phyloP scores from a whole-genome alignment of 2,888 invertebrate genomes.

The Euplagia quadripunctaria region DNA sequence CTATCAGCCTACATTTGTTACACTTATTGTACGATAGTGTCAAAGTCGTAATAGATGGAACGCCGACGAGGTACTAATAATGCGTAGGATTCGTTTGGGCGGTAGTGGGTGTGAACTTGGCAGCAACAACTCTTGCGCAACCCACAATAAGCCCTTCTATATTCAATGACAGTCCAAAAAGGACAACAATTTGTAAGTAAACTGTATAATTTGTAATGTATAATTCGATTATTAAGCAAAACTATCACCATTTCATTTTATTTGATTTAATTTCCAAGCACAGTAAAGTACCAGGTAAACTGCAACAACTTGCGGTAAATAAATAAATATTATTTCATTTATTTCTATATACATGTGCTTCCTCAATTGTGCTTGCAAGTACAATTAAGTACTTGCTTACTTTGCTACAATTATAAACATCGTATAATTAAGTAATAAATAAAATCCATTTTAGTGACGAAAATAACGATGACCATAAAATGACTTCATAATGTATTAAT shows the following conservation, averaged over 20 bases:
- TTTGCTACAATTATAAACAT: too few species aligned
- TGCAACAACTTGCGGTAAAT: background rate
- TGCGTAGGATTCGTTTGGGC: conserved; percentile 74
- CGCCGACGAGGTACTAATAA: conserved; percentile 53
- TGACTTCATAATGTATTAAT: background rate
- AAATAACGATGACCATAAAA: background rate
- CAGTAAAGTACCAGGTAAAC: background rate
- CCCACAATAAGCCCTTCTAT: conserved; percentile 67
- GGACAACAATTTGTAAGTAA: conserved; percentile 27
- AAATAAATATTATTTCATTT: background rate
- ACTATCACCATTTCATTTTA: background rate
- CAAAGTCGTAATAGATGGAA: conserved; percentile 51
- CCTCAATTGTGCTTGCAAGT: background rate
- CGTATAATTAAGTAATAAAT: too few species aligned
- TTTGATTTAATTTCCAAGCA: background rate
- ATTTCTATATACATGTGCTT: background rate
- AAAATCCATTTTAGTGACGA: background rate
- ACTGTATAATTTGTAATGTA: conserved; percentile 35
- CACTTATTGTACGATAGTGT: conserved; percentile 39
- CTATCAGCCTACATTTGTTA: conserved; percentile 30
- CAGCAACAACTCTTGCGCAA: conserved; percentile 71
- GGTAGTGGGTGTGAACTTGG: conserved; percentile 81
- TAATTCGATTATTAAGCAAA: background rate
- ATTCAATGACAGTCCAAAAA: conserved; percentile 58
- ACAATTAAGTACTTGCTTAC: background rate